Conservation (phyloP, 2,113 vertebrate species). For the Hoplias malabaricus region DNA sequence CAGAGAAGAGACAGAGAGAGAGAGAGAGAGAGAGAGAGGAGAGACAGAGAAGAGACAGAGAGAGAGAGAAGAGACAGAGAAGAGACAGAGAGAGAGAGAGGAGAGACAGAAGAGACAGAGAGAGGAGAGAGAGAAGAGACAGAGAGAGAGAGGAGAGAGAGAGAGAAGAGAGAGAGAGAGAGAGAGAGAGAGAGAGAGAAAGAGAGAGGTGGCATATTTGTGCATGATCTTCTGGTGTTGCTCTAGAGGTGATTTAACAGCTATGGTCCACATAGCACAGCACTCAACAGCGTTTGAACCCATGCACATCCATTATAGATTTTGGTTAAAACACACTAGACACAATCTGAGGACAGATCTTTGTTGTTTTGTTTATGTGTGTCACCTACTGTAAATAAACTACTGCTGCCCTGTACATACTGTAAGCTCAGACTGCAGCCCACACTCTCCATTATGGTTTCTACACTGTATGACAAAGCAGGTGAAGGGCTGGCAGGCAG, state of each 20-base stretch:
- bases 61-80: too few species aligned
- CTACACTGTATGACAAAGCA: constrained; percentile 3
- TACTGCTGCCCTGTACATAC: background rate
- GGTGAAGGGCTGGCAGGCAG: background rate
- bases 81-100: too few species aligned
- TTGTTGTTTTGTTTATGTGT: background rate
- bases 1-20: too few species aligned
- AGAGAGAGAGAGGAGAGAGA: too few species aligned
- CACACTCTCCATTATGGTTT: background rate
- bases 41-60: too few species aligned
- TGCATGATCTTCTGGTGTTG: background rate
- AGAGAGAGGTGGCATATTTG: constrained; percentile 11
- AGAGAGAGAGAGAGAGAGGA: too few species aligned
- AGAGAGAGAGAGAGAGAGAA: too few species aligned
- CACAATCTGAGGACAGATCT: background rate
- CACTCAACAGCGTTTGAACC: background rate
- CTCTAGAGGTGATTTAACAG: constrained; percentile 12
- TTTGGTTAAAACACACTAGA: background rate
- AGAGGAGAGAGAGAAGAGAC: too few species aligned
- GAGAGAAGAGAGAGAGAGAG: too few species aligned
- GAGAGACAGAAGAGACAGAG: too few species aligned
- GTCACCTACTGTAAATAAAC: background rate
- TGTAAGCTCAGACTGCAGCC: background rate
- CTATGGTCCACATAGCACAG: constrained; percentile 2
- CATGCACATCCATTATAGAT: background rate